Evolutionary conservation across 1,140 invertebrate species (phyloP), one percentile per base, ranked within the genome.

Genomic region (Calephelis nemesis): DNA sequence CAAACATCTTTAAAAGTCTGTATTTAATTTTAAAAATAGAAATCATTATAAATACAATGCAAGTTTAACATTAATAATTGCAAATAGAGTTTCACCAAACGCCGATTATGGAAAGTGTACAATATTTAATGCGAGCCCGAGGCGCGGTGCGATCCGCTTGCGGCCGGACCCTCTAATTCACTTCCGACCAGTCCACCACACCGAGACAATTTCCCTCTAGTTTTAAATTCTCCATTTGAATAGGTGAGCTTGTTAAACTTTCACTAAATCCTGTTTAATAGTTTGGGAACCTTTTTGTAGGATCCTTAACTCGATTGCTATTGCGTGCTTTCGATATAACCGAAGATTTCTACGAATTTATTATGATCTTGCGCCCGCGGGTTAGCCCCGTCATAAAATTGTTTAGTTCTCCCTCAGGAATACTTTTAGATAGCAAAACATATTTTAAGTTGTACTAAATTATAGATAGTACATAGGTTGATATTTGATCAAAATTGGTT

Each of bases 221-320:
- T 85, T 88, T 85, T 83, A 87, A 88, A 88, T 88, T 84, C 74
- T 68, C 74, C 75, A 79, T 83, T 82, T 74, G 77, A 74, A 81
- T 79, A 83, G 79, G 80, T 85, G 81, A 87, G 84, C 83, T 80
- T 77, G 76, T 90, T 84, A 79, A 87, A 87, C 74, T 90, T 85
- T 75, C 67, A 71, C 71, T 67, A 76, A 82, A 77, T 83, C 75
- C 77, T 84, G 83, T 86, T 84, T 84, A 67, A 73, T 83, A 85
- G 74, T 84, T 83, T 52, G 60, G 64, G 62, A 40, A 64, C 71
- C 67, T 74, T 70, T 69, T 64, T 65, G 62, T 54, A 13, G 50
- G 15, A 19, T 54, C 15, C 12, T 3, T 13, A 54, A 54, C 50
- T 54, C 15, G 15, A n/a, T 19, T 10, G 50, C 50, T 54, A 19